Conservation (phyloP, 2,797 vertebrate genomes). For the Parotocinclus haroldoi region DNA sequence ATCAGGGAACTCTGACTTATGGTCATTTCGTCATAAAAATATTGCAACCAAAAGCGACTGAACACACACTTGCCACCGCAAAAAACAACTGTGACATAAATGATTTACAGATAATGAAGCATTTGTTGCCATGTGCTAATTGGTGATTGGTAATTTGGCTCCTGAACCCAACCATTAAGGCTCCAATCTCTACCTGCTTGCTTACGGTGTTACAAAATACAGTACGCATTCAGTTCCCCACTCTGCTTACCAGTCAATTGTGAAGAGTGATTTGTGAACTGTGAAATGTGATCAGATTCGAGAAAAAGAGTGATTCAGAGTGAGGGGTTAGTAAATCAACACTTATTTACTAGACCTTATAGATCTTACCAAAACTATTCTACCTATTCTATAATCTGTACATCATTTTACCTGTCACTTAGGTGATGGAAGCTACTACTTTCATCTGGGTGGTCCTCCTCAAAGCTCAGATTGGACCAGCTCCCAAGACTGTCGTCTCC, state of each 20-base stretch:
- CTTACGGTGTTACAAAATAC: not conserved
- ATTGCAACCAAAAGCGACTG: too few species aligned
- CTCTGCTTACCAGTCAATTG: not conserved
- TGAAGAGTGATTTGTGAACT: too few species aligned
- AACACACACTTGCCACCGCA: too few species aligned
- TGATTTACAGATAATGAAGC: too few species aligned
- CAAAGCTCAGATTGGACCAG: slow-evolving; percentile 97
- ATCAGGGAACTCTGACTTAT: too few species aligned
- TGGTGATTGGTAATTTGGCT: too few species aligned
- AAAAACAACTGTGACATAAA: too few species aligned
- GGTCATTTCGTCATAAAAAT: too few species aligned
- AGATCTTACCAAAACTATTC: not conserved
- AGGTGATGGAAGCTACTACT: slow-evolving; percentile 98
- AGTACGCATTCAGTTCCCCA: slow-evolving; percentile 1
- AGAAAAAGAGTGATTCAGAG: not conserved
- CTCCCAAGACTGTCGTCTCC: slow-evolving; percentile 96
- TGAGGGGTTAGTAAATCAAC: not conserved
- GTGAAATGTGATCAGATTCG: slow-evolving; percentile 36
- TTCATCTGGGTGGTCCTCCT: slow-evolving; percentile 94
- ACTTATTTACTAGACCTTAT: slow-evolving; percentile 19
- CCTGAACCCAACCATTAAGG: not conserved
- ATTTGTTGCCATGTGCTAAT: too few species aligned
- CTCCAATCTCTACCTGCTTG: not conserved
- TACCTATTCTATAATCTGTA: not conserved
- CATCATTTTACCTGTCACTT: slow-evolving; percentile 86